Percentiles rank a stretch among this genome's conserved stretches.
These are phyloP conservation scores for Lasioglossum calceatum DNA, from an alignment of 2,888 invertebrate genomes.

Conservation along the genomic window DNA sequence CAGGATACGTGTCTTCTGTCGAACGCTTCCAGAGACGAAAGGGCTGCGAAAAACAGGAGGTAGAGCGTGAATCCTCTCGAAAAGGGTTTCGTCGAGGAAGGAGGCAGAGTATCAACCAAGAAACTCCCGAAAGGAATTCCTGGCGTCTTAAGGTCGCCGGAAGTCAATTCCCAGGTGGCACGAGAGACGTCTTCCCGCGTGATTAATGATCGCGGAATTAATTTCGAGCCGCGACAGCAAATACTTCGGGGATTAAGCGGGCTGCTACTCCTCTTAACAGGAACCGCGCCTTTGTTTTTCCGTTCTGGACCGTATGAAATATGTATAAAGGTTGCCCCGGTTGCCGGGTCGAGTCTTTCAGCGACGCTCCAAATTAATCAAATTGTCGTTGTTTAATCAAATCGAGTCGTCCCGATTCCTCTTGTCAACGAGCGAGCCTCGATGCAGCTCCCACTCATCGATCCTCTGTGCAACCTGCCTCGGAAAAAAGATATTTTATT, in stretches of 20 bases:
- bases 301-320: conserved; percentile 44
- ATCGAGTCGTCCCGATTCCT: neutral
- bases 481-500: neutral
- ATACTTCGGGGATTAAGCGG: conserved; percentile 62
- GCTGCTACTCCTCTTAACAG: neutral
- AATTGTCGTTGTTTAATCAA: conserved; percentile 36
- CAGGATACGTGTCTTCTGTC: neutral
- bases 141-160: conserved; percentile 19
- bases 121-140: conserved; percentile 30
- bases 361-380: conserved; percentile 41
- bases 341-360: conserved; percentile 7
- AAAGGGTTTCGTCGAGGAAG: neutral
- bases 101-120: conserved; percentile 12
- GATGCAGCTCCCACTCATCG: neutral
- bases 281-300: conserved; percentile 44
- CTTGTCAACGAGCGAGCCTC: neutral
- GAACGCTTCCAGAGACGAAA: conserved; percentile 18
- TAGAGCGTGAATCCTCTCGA: neutral
- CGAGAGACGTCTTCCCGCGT: conserved; percentile 61
- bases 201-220: conserved; percentile 70
- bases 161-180: conserved; percentile 60
- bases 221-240: conserved; percentile 61
- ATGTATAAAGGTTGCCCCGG: conserved; percentile 46
- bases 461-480: neutral
- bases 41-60: conserved; percentile 29